Conservation (phyloP, 1,140 invertebrate species). For the Piezodorus guildinii region DNA sequence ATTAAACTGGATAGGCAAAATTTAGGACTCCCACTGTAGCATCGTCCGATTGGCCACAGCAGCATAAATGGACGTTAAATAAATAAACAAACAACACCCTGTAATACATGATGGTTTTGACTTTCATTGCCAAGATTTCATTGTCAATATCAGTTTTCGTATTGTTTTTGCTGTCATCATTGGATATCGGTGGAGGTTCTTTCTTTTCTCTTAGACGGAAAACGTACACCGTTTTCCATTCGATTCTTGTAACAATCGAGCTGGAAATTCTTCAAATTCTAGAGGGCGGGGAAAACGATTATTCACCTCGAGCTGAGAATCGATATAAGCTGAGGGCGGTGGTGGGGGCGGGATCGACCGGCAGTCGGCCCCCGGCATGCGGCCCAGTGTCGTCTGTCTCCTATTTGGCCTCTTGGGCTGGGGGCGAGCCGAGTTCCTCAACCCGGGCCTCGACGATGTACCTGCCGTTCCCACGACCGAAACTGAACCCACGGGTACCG, state of each 20-base stretch:
- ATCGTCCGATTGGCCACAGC: too few species aligned
- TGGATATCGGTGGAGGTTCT: too few species aligned
- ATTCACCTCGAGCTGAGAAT: not conserved
- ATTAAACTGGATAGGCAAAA: too few species aligned
- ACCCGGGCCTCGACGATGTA: slow-evolving; percentile 8
- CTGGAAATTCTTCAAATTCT: not conserved
- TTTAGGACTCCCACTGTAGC: too few species aligned
- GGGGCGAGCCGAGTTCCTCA: slow-evolving; percentile 12
- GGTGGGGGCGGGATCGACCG: slow-evolving; percentile 12
- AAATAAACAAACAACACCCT: too few species aligned
- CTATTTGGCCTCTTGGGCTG: not conserved
- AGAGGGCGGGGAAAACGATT: not conserved
- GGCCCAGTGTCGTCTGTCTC: not conserved
- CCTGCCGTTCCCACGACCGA: not conserved
- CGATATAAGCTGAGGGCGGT: not conserved
- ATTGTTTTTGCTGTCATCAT: too few species aligned
- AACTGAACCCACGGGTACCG: not conserved
- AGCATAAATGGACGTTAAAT: too few species aligned
- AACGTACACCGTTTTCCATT: too few species aligned
- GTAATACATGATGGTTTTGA: too few species aligned
- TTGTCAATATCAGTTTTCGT: too few species aligned
- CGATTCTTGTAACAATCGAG: not conserved
- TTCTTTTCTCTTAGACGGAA: too few species aligned
- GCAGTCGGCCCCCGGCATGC: slow-evolving; percentile 7
- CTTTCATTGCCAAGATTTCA: too few species aligned